Evolutionary conservation across 2,797 vertebrate species (phyloP), one percentile per base, ranked within the genome.

Genomic region (Choloepus didactylus): DNA sequence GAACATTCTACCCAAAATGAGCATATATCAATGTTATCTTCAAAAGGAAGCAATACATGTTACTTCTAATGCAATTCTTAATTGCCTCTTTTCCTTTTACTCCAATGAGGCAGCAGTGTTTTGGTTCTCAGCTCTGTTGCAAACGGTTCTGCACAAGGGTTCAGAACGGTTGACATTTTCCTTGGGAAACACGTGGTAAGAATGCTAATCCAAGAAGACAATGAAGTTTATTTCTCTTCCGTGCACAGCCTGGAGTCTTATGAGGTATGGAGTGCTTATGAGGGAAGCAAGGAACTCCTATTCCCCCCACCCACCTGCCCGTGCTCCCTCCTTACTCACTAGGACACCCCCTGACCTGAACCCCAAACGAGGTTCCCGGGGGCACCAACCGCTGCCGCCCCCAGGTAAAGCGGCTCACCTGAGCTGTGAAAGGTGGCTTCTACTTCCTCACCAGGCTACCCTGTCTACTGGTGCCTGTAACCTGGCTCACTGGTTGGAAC

Each of bases 111-210:
- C 31, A 9, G 87, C 49, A 51, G n/a, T 2, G 31, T 82, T 96
- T 97, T 35, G 83, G 66, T 76, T 70, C 83, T 87, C 38, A 31
- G 80, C n/a, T n/a, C n/a, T n/a, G n/a, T n/a, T n/a, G n/a, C n/a
- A n/a, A n/a, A n/a, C n/a, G n/a, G n/a, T n/a, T n/a, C n/a, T n/a
- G n/a, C 93, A 89, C 59, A 76, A n/a, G 27, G 51, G 72, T 69
- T 96, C 9, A 6, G 85, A 95, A 49, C 0, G 0, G 93, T 19
- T 94, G 95, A 96, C 92, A 91, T 97, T 97, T 95, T 85, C 82
- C 88, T 95, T 31, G 46, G 60, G 91, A 95, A 89, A 95, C 10
- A 87, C 10, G 16, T 86, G 35, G 41, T 25, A 79, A 87, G 97
- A 96, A 97, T 95, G 75, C 60, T 95, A 96, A 97, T 84, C 88